Evolutionary conservation across 2,113 vertebrate genomes (phyloP).

Genomic region (Tupaia chinensis): DNA sequence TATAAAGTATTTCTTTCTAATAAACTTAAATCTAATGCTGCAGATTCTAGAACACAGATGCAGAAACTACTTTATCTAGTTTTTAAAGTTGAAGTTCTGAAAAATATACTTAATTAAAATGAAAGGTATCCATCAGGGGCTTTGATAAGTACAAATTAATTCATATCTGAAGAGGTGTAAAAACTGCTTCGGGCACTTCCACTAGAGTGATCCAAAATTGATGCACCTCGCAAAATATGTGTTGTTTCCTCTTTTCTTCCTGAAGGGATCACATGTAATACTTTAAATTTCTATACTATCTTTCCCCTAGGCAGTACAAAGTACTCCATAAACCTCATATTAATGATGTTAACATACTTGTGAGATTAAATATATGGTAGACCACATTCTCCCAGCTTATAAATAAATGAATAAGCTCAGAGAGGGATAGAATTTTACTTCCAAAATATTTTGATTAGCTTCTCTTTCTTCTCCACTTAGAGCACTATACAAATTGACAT

Average conservation of each 20-base stretch:
- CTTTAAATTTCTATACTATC: constrained; percentile 51
- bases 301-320: constrained; percentile 52
- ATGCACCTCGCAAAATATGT: neutral
- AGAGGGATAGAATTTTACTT: constrained; percentile 6
- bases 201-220: neutral
- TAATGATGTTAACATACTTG: constrained; percentile 51
- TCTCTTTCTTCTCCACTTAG: neutral
- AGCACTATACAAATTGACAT: neutral
- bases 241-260: constrained; percentile 24
- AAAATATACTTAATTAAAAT: constrained; percentile 63
- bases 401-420: constrained; percentile 48
- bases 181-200: constrained; percentile 1
- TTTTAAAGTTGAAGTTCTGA: constrained; percentile 26
- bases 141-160: constrained; percentile 61
- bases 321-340: constrained; percentile 56
- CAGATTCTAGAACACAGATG: neutral
- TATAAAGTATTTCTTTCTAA: neutral
- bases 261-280: neutral
- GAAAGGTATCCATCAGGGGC: constrained; percentile 31
- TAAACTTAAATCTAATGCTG: neutral
- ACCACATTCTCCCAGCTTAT: constrained; percentile 19
- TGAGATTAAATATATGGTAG: constrained; percentile 1
- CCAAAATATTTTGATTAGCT: neutral
- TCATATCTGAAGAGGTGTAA: constrained; percentile 9
- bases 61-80: neutral